Conservation (phyloP, 1,140 invertebrate species). For the Brachionus sp. region DNA sequence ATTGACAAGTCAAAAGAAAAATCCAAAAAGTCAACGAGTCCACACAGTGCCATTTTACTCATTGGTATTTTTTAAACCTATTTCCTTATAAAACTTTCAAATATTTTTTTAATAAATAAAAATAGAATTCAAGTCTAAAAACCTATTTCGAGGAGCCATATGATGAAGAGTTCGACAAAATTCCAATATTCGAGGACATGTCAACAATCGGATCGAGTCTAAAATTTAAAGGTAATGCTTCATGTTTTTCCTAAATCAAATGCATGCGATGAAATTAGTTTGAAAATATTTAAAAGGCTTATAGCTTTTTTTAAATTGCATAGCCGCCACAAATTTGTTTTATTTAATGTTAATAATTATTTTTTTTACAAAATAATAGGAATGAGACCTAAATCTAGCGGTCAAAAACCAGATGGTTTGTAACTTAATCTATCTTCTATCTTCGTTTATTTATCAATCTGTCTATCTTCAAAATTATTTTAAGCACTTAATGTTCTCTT, state of each 20-base stretch:
- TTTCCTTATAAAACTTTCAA: not conserved
- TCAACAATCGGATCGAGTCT: not conserved
- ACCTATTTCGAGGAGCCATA: conserved; percentile 40
- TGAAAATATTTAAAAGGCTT: not conserved
- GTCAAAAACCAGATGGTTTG: conserved; percentile 19
- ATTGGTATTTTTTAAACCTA: not conserved
- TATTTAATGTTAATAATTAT: not conserved
- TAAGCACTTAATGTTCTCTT: not conserved
- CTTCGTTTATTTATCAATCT: not conserved
- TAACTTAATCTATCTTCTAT: not conserved
- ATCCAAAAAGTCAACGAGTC: conserved; percentile 8
- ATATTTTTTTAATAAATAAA: not conserved
- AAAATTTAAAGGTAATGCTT: conserved; percentile 8
- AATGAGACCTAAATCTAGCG: conserved; percentile 14
- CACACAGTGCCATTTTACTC: conserved; percentile 3
- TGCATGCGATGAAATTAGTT: not conserved
- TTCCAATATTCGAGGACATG: not conserved
- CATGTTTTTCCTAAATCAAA: not conserved
- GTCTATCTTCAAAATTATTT: not conserved
- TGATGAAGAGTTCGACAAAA: conserved; percentile 10
- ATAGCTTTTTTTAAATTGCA: not conserved
- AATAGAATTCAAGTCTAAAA: not conserved
- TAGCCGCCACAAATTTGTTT: not conserved
- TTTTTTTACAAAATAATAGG: conserved; percentile 1
- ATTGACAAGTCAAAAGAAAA: not conserved